These are phyloP conservation scores for Brachymystax lenok DNA, from an alignment of 2,797 vertebrate species.

Conservation along the genomic window DNA sequence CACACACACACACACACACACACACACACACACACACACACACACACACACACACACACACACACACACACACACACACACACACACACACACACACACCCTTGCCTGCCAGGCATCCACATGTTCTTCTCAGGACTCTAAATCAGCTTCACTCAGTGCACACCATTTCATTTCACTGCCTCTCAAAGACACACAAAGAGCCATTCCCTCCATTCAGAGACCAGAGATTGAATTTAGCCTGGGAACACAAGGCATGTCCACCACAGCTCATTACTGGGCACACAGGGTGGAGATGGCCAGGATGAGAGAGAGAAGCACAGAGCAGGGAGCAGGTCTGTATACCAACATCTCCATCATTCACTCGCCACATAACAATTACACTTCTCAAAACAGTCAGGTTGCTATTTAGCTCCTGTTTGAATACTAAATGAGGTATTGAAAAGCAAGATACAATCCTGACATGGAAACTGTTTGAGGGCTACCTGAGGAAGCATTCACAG, in stretches of 20 bases:
- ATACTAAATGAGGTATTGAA: not conserved
- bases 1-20: conserved; percentile 41
- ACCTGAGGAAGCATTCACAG: not conserved
- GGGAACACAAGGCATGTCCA: conserved; percentile 67
- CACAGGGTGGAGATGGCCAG: conserved; percentile 56
- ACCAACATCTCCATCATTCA: conserved; percentile 65
- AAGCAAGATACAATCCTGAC: not conserved
- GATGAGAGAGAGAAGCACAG: conserved; percentile 62
- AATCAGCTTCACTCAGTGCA: conserved; percentile 73
- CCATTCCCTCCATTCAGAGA: conserved; percentile 57
- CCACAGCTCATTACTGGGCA: conserved; percentile 73
- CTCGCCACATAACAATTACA: conserved; percentile 37
- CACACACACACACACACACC: conserved; percentile 32
- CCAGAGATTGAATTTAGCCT: conserved; percentile 67
- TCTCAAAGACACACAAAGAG: conserved; percentile 74
- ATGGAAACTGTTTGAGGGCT: not conserved
- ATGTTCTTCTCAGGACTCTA: conserved; percentile 71
- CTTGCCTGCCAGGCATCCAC: conserved; percentile 67
- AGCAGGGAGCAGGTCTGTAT: conserved; percentile 8
- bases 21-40: conserved; percentile 41
- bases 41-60: conserved; percentile 38
- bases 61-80: conserved; percentile 34
- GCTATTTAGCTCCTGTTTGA: not conserved
- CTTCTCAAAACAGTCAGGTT: conserved; percentile 49
- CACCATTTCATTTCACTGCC: conserved; percentile 72